phyloP scores from a whole-genome alignment of 2,797 vertebrate genomes.

The Fistularia tabacaria region DNA sequence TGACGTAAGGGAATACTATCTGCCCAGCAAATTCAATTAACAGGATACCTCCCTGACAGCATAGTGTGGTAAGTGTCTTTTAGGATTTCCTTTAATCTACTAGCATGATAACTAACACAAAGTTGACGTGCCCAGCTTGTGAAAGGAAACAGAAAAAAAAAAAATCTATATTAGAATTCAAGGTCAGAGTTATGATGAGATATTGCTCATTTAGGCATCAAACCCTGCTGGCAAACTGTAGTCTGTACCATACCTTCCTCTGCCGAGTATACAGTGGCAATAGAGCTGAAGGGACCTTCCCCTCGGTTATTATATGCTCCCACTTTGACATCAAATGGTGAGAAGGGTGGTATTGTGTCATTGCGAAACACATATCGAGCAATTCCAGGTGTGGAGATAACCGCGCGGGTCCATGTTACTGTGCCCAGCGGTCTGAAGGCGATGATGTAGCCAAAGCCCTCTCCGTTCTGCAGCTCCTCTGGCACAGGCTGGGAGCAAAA shows the following conservation, averaged over 20 bases:
- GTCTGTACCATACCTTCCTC: slow-evolving; percentile 82
- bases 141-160: slow-evolving; percentile 42
- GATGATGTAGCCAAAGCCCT: slow-evolving; percentile 92
- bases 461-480: slow-evolving; percentile 92
- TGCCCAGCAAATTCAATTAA: slow-evolving; percentile 79
- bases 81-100: slow-evolving; percentile 77
- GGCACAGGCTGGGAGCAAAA: slow-evolving; percentile 86
- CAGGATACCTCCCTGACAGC: slow-evolving; percentile 72
- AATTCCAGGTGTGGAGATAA: slow-evolving; percentile 81
- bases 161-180: slow-evolving; percentile 61
- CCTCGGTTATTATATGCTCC: slow-evolving; percentile 92
- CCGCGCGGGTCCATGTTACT: slow-evolving; percentile 86
- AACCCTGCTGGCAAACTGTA: too few relatives aligned
- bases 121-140: slow-evolving; percentile 65
- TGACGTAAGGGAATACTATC: slow-evolving; percentile 76
- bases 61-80: slow-evolving; percentile 67
- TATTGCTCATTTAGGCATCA: slow-evolving; percentile 5
- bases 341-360: slow-evolving; percentile 88
- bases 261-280: slow-evolving; percentile 85
- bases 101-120: slow-evolving; percentile 74
- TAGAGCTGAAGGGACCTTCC: slow-evolving; percentile 91
- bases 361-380: slow-evolving; percentile 86
- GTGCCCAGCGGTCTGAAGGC: slow-evolving; percentile 84
- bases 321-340: slow-evolving; percentile 89
- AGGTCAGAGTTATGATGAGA: slow-evolving; percentile 54